Evolutionary conservation across 1,140 invertebrate genomes (phyloP), one percentile per base, ranked within the genome.

Genomic region (Monochamus saltuarius): DNA sequence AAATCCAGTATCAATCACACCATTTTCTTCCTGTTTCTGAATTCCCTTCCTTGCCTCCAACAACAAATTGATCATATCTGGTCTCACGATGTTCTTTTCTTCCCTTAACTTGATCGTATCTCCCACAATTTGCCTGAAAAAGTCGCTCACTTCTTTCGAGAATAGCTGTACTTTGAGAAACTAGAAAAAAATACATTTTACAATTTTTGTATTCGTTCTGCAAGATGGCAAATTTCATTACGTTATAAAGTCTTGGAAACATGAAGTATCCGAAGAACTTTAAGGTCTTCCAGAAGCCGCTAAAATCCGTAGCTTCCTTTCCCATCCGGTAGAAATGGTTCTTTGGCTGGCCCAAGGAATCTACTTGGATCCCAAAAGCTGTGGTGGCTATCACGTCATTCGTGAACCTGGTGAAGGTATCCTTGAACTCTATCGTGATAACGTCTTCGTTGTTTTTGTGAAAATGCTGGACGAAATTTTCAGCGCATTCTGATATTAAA

Each of bases 1-100:
- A 64, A 79, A 83, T 10, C 68, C 82, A 67, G 58, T 73, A 53
- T 61, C 59, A 17, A 83, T 82, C 46, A 66, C 63, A 8, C 56
- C 65, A n/a, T 61, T 35, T 34, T 58, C 49, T 8, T 70, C 64
- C 7, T 67, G 9, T 11, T 59, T 59, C 22, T 49, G 56, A 11
- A 50, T 34, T 68, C 73, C 73, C 62, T 73, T 72, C 39, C 53
- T 68, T 6, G 73, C 68, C 54, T 79, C 69, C 66, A 78, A 70
- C 1, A 79, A 49, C 13, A 78, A 52, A 39, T 79, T 74, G 13
- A 78, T 73, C 71, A 78, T 75, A 43, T 78, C 77, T 4, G 72
- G 74, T 37, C 77, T 47, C 6, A 71, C 56, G 13, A 78, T 70
- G 1, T 70, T 67, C 7, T 76, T 64, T n/a, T 72, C 61, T 50